Evolutionary conservation across 2,797 vertebrate species (phyloP).

Genomic region (Astyanax mexicanus): DNA sequence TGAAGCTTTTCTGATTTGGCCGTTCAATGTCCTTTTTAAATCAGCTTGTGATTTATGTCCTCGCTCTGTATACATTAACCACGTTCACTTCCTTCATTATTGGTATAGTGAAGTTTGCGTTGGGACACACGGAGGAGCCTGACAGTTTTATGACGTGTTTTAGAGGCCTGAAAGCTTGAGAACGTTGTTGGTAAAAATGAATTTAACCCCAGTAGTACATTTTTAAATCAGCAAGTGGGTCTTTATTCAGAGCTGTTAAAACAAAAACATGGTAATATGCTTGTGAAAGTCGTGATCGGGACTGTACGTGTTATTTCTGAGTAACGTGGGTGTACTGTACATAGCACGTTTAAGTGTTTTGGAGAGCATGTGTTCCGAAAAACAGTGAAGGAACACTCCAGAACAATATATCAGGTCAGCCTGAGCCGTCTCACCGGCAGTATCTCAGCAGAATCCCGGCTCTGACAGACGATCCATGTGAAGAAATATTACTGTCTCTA

Average conservation of each 20-base stretch:
- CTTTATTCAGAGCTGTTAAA: conserved; percentile 46
- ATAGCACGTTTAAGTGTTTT: conserved; percentile 13
- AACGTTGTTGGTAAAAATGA: conserved; percentile 67
- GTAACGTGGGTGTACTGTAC: neutral
- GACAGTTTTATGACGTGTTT: conserved; percentile 74
- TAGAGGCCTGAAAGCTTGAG: conserved; percentile 62
- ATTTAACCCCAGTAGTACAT: conserved; percentile 65
- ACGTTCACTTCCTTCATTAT: conserved; percentile 54
- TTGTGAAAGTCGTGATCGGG: conserved; percentile 16
- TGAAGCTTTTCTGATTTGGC: too few species aligned
- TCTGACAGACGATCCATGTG: conserved; percentile 9
- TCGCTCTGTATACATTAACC: neutral
- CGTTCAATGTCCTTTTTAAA: conserved; percentile 19
- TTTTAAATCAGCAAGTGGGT: conserved; percentile 59
- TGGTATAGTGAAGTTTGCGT: conserved; percentile 21
- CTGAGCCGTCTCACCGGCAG: neutral
- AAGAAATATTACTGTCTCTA: conserved; percentile 5
- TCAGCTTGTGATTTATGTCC: neutral
- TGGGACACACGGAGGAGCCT: conserved; percentile 61
- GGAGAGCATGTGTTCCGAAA: neutral
- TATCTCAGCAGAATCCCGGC: neutral
- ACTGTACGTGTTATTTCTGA: conserved; percentile 16
- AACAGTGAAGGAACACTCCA: neutral
- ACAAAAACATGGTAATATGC: conserved; percentile 26
- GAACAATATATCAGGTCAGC: conserved; percentile 9